Evolutionary conservation across 2,888 invertebrate genomes (phyloP), one percentile per base, ranked within the genome.

Genomic region (Lepidochrysops patricia): DNA sequence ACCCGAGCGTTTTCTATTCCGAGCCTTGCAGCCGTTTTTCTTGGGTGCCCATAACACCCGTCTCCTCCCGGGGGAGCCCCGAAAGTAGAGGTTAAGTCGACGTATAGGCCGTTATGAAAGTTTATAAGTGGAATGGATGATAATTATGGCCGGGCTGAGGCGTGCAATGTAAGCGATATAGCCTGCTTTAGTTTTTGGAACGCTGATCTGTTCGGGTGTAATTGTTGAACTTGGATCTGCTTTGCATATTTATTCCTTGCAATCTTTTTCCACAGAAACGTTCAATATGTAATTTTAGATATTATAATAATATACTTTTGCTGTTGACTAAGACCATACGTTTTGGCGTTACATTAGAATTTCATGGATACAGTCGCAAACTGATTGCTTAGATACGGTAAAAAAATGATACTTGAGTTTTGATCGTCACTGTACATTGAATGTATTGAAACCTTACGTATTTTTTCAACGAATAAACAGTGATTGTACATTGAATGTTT

Each of bases 51-150:
- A 84, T 87, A 88, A 87, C 83, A 86, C 64, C 61, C 68, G 67
- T 71, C 72, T 72, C 70, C 75, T 78, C 84, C 82, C 9, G 43
- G 43, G 43, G 43, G 72, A 86, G 84, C 75, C 78, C 85, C 82
- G 72, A 86, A 86, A 86, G 85, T 83, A 81, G 83, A 84, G 86
- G 83, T 84, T 87, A 83, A 86, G 83, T 80, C 89, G 88, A 89
- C 87, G 85, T 89, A 89, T 89, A 86, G 87, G 84, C 85, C 87
- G 82, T 89, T 89, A 84, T 84, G 83, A 87, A 88, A 89, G 84
- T 89, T 88, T 89, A 87, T 88, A 89, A 89, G 89, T 86, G 84
- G 81, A 87, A 88, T 81, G 83, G 87, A 89, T 88, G 88, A 86
- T 89, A 89, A 89, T 89, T 88, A 88, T 84, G 82, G 80, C 70